Percentiles rank a stretch among this genome's conserved stretches.
phyloP scores from a whole-genome alignment of 2,113 vertebrate genomes.

The Paracyprichromis sp. region DNA sequence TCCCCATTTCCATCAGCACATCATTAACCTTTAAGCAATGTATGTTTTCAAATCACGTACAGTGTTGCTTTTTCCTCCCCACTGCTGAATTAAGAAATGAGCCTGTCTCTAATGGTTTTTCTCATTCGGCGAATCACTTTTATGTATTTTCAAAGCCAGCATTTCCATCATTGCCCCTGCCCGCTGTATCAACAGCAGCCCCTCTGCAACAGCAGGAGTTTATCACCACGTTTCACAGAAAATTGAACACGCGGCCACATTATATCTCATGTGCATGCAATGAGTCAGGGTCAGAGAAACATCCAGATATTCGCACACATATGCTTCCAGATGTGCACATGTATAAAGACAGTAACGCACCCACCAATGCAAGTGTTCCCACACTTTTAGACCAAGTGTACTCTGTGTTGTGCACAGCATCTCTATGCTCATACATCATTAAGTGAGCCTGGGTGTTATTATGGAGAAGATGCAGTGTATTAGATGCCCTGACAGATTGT shows the following conservation, averaged over 20 bases:
- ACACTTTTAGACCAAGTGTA: not conserved
- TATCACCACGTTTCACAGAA: constrained; percentile 16
- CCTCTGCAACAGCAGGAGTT: constrained; percentile 9
- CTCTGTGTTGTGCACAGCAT: not conserved
- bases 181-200: constrained; percentile 4
- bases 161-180: constrained; percentile 13
- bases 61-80: not conserved
- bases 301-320: not conserved
- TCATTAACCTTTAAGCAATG: constrained; percentile 42
- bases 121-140: constrained; percentile 29
- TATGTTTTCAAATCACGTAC: constrained; percentile 29
- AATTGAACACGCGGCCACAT: constrained; percentile 7
- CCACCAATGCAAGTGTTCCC: not conserved
- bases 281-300: not conserved
- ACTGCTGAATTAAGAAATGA: constrained; percentile 35
- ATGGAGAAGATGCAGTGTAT: constrained; percentile 44
- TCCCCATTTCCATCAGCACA: not conserved
- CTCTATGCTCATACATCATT: constrained; percentile 36
- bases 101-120: constrained; percentile 29
- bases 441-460: constrained; percentile 36
- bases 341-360: not conserved
- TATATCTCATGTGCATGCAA: not conserved
- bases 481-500: constrained; percentile 57
- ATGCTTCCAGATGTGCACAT: not conserved
- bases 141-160: constrained; percentile 37